These are phyloP conservation scores for Antheraea mylitta DNA, from an alignment of 1,140 invertebrate species.

Conservation along the genomic window DNA sequence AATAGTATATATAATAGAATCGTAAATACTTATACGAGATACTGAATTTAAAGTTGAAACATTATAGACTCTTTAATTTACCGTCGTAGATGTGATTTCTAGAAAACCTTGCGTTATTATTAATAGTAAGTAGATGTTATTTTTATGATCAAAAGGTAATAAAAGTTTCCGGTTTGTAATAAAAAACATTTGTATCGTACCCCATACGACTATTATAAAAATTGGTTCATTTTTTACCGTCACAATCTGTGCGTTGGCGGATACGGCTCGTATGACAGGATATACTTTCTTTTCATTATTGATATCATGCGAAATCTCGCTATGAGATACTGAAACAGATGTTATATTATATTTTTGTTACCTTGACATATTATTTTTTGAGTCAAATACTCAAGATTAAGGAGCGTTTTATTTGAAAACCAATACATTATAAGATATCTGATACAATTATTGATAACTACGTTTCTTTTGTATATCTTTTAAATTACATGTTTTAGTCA, in stretches of 20 bases:
- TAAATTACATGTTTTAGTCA: no score
- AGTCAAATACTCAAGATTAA: no score
- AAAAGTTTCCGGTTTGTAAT: constrained; percentile 74
- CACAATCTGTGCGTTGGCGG: constrained; percentile 63
- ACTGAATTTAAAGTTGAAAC: neutral
- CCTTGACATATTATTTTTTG: neutral
- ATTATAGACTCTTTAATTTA: neutral
- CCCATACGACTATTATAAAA: constrained; percentile 68
- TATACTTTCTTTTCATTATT: constrained; percentile 51
- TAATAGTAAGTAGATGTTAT: constrained; percentile 23
- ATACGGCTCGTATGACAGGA: constrained; percentile 74
- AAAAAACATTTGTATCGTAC: constrained; percentile 61
- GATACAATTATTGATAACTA: no score
- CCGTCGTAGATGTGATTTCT: neutral
- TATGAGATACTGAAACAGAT: constrained; percentile 59
- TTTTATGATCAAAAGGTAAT: constrained; percentile 52
- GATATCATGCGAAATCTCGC: constrained; percentile 60
- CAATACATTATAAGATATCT: no score
- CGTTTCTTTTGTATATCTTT: no score
- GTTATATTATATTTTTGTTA: constrained; percentile 15
- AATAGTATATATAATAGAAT: no score
- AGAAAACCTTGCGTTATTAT: neutral
- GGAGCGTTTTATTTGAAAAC: no score
- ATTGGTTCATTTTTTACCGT: constrained; percentile 71
- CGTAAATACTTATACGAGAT: no score